Percentiles rank a stretch among this genome's conserved stretches.
phyloP scores from a whole-genome alignment of 2,888 invertebrate genomes.

The Meta bourneti region DNA sequence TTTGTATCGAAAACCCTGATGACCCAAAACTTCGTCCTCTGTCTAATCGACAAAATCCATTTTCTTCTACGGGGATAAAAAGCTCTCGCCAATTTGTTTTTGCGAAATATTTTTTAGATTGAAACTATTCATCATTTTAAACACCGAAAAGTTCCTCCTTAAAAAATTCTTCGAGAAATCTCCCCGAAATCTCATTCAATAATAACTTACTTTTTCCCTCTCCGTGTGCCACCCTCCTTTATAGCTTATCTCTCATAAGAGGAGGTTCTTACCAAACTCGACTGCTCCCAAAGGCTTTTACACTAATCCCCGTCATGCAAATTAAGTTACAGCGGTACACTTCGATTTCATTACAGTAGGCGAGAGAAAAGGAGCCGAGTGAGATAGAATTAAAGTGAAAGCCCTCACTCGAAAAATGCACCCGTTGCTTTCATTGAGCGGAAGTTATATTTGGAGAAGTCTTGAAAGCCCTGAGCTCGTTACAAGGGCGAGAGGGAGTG shows the following conservation, averaged over 20 bases:
- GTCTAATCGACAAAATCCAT: not conserved
- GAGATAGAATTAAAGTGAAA: slow-evolving; percentile 24
- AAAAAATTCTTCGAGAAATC: not conserved
- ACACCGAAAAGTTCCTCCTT: not conserved
- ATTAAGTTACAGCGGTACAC: slow-evolving; percentile 40
- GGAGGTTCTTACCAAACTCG: not conserved
- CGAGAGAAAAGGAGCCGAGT: not conserved
- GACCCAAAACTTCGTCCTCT: not conserved
- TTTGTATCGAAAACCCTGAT: too few species aligned
- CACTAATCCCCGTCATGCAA: slow-evolving; percentile 51
- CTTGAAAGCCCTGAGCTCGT: not conserved
- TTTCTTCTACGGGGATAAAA: not conserved
- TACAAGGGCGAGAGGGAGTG: not conserved
- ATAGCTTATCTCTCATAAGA: too few species aligned
- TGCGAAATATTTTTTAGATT: not conserved
- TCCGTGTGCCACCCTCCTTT: too few species aligned
- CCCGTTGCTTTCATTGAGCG: not conserved
- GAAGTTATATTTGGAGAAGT: not conserved
- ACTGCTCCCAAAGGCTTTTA: slow-evolving; percentile 22
- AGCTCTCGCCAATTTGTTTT: not conserved
- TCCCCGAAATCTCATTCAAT: not conserved
- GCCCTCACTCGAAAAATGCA: not conserved
- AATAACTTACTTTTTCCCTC: not conserved
- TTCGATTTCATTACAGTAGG: slow-evolving; percentile 7
- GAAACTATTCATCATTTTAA: not conserved